phyloP scores from a whole-genome alignment of 2,888 invertebrate species.

The Fissipunctia ypsillon region DNA sequence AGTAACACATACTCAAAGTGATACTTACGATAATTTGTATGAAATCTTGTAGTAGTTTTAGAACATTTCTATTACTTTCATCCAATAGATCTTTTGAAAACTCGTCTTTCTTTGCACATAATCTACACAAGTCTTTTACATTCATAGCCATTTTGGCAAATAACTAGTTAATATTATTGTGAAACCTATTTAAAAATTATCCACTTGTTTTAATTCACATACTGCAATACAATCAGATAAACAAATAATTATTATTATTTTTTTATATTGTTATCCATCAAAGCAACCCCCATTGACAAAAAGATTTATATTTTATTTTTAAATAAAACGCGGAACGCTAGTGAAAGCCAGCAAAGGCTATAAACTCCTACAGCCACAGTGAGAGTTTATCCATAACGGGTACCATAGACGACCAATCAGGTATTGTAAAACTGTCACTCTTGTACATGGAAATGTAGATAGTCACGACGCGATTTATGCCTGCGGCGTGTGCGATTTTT shows the following conservation, averaged over 20 bases:
- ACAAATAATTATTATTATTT: conserved; percentile 34
- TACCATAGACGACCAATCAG: not conserved
- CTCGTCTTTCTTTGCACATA: conserved; percentile 84
- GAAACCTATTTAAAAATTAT: not conserved
- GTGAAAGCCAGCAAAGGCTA: not conserved
- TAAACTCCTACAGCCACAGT: not conserved
- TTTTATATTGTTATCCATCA: too few relatives aligned
- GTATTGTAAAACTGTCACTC: not conserved
- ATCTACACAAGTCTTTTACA: conserved; percentile 83
- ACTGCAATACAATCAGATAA: not conserved
- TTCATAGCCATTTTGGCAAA: conserved; percentile 68
- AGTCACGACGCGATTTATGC: too few relatives aligned
- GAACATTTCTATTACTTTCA: conserved; percentile 80
- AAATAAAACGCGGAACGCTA: not conserved
- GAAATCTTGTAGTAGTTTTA: conserved; percentile 84
- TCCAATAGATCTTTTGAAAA: conserved; percentile 85
- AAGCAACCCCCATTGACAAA: conserved; percentile 30
- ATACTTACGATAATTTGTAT: conserved; percentile 82
- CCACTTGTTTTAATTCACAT: conserved; percentile 4
- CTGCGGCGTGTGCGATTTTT: too few relatives aligned
- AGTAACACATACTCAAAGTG: not conserved
- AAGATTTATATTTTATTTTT: not conserved
- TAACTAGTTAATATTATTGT: conserved; percentile 2
- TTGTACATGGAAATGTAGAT: too few relatives aligned
- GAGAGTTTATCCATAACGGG: not conserved